These are phyloP conservation scores for Sinocyclocheilus grahami DNA, from an alignment of 2,113 vertebrate species.

Conservation along the genomic window DNA sequence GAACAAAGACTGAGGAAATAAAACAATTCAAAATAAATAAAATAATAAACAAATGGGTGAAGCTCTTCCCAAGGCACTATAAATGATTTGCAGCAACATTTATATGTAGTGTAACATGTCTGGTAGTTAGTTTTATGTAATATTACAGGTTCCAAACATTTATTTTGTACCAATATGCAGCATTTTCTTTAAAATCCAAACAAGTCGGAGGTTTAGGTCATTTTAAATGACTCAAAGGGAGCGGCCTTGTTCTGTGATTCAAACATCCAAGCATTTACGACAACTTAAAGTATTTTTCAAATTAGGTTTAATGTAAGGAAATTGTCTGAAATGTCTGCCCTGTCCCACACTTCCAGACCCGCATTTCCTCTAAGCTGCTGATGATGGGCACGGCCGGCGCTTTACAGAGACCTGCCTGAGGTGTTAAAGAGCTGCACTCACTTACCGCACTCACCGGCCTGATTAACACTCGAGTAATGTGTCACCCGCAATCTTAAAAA, in stretches of 20 bases:
- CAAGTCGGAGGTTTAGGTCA: background rate
- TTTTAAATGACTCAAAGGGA: background rate
- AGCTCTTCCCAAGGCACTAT: background rate
- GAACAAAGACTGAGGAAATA: no score
- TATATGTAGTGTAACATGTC: background rate
- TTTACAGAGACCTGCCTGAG: conserved; percentile 33
- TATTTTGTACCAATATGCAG: background rate
- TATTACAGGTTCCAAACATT: background rate
- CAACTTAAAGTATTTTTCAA: background rate
- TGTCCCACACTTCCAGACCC: conserved; percentile 21
- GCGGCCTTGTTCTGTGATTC: background rate
- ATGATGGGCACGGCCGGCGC: background rate
- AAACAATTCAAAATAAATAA: no score
- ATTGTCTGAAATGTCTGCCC: background rate
- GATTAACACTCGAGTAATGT: background rate
- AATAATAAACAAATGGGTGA: no score
- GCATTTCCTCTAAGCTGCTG: conserved; percentile 20
- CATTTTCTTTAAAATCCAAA: background rate
- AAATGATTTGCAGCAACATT: background rate
- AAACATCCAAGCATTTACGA: background rate
- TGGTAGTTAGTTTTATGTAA: background rate
- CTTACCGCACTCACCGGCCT: background rate
- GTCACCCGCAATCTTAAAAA: background rate
- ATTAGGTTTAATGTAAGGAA: conserved; percentile 1
- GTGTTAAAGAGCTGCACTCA: conserved; percentile 25